These are phyloP conservation scores for Hycleus phaleratus DNA, from an alignment of 1,140 invertebrate species.

Conservation along the genomic window DNA sequence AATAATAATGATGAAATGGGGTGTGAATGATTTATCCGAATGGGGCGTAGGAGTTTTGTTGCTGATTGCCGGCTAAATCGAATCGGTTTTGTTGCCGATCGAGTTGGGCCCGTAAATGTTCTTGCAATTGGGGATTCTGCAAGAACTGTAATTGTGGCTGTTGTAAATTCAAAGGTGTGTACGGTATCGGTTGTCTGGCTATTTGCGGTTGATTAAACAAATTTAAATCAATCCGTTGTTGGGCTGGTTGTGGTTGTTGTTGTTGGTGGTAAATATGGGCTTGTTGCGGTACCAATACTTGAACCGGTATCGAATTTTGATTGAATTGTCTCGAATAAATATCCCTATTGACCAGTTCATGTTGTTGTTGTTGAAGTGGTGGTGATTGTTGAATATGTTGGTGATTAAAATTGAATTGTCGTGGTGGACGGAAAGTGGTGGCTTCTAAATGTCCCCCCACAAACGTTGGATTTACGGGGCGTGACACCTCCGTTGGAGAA, in stretches of 20 bases:
- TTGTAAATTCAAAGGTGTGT: constrained; percentile 26
- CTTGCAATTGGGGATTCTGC: constrained; percentile 16
- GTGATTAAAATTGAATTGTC: constrained; percentile 8
- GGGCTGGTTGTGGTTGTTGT: constrained; percentile 9
- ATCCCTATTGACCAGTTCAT: constrained; percentile 13
- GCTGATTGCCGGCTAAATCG: constrained; percentile 14
- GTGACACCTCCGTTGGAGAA: constrained; percentile 20
- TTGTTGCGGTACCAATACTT: constrained; percentile 11
- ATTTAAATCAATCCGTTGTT: constrained; percentile 6
- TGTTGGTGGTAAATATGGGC: constrained; percentile 12
- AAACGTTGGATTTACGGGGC: constrained; percentile 21
- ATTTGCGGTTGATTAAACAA: constrained; percentile 15
- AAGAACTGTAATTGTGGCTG: constrained; percentile 22
- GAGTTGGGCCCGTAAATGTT: constrained; percentile 19
- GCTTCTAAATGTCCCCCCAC: constrained; percentile 35
- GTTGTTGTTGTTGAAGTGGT: constrained; percentile 6
- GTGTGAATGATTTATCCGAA: constrained; percentile 19
- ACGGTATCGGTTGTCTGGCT: constrained; percentile 24
- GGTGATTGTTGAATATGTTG: constrained; percentile 7
- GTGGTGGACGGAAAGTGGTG: constrained; percentile 36
- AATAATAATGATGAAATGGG: background rate
- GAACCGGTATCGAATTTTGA: constrained; percentile 5
- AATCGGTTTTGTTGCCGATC: constrained; percentile 31
- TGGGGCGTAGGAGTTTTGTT: constrained; percentile 14
- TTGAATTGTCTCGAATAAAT: constrained; percentile 9